phyloP scores from a whole-genome alignment of 1,140 invertebrate genomes.

The Subanguina moxae region DNA sequence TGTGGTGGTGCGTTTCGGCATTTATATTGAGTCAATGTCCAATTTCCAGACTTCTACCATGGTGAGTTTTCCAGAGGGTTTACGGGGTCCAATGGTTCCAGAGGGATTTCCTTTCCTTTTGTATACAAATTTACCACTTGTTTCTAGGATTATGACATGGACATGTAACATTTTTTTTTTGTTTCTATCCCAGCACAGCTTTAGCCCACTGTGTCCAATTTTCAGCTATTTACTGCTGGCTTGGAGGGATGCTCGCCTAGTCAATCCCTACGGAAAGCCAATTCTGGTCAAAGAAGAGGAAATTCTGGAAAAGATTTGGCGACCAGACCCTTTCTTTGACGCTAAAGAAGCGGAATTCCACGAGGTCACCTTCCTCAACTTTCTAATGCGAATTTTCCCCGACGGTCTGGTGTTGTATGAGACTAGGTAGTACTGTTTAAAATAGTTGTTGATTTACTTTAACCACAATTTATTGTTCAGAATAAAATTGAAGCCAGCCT shows the following conservation, averaged over 20 bases:
- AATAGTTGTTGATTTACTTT: neutral
- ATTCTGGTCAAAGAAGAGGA: slow-evolving; percentile 58
- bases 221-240: slow-evolving; percentile 46
- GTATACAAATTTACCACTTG: neutral
- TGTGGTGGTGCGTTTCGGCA: slow-evolving; percentile 55
- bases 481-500: slow-evolving; percentile 57
- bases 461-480: slow-evolving; percentile 35
- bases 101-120: neutral
- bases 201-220: neutral
- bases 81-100: neutral
- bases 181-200: neutral
- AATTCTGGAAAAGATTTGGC: slow-evolving; percentile 53
- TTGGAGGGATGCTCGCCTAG: slow-evolving; percentile 55
- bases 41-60: slow-evolving; percentile 59
- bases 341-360: slow-evolving; percentile 69
- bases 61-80: slow-evolving; percentile 31
- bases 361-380: slow-evolving; percentile 69
- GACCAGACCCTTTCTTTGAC: slow-evolving; percentile 70
- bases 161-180: slow-evolving; percentile 34
- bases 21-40: slow-evolving; percentile 58
- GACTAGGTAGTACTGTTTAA: slow-evolving; percentile 62
- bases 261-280: slow-evolving; percentile 57
- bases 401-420: slow-evolving; percentile 69
- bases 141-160: slow-evolving; percentile 57
- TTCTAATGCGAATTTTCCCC: slow-evolving; percentile 67